These are phyloP conservation scores for Eonycteris spelaea DNA, from an alignment of 2,113 vertebrate genomes.

Conservation along the genomic window DNA sequence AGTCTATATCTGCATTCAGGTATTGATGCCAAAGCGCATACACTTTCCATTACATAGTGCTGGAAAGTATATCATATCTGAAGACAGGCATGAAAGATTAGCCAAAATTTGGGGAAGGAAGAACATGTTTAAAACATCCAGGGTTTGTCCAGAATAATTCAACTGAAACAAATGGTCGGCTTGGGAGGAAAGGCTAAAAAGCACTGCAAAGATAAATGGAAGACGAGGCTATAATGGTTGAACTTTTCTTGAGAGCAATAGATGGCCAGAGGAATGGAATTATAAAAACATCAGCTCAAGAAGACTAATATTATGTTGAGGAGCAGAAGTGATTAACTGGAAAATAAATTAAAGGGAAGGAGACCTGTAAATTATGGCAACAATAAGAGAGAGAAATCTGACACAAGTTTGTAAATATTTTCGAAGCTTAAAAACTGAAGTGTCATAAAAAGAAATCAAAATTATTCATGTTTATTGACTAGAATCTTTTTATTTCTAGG, in stretches of 20 bases:
- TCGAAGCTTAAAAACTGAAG: conserved; percentile 29
- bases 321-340: not conserved
- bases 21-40: not conserved
- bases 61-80: not conserved
- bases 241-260: not conserved
- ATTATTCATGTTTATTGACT: conserved; percentile 48
- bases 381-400: not conserved
- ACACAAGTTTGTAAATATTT: not conserved
- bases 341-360: not conserved
- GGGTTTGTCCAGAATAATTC: not conserved
- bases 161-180: not conserved
- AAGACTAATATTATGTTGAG: not conserved
- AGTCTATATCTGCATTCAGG: not conserved
- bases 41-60: not conserved
- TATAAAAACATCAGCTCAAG: not conserved
- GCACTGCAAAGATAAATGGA: not conserved
- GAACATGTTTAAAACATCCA: not conserved
- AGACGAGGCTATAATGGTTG: not conserved
- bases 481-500: conserved; percentile 13
- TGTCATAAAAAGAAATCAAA: not conserved
- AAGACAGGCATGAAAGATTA: not conserved
- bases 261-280: not conserved
- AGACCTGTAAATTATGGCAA: not conserved
- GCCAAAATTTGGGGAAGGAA: not conserved
- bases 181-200: not conserved